Percentiles rank a stretch among this genome's conserved stretches.
Evolutionary conservation across 2,113 vertebrate species (phyloP).

Genomic region (Stercorarius parasiticus): DNA sequence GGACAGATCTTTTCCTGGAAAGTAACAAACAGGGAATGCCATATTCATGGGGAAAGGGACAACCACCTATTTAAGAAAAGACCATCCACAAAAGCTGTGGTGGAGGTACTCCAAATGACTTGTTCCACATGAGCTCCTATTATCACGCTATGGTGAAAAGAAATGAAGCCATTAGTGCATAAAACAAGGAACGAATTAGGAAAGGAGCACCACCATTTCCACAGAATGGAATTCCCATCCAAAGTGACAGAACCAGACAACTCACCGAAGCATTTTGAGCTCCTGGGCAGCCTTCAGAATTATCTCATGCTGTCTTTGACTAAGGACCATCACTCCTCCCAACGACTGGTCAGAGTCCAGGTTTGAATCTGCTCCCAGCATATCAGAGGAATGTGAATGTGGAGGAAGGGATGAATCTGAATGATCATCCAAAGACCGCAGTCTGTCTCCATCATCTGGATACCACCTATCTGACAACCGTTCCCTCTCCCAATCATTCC

Average conservation of each 20-base stretch:
- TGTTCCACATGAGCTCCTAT: background rate
- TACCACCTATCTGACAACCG: conserved; percentile 78
- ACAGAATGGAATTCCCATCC: background rate
- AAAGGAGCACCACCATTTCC: background rate
- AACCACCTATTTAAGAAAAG: background rate
- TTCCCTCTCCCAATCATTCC: conserved; percentile 85
- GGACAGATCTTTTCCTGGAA: background rate
- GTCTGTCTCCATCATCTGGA: conserved; percentile 75
- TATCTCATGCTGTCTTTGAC: conserved; percentile 97
- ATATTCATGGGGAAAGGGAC: background rate
- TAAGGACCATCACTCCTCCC: conserved; percentile 91
- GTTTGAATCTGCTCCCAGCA: conserved; percentile 72
- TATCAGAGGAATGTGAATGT: conserved; percentile 75
- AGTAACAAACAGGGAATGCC: background rate
- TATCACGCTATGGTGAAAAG: background rate
- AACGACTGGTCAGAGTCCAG: conserved; percentile 75
- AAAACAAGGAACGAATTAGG: background rate
- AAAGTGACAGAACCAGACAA: conserved; percentile 29
- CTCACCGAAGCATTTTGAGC: conserved; percentile 95
- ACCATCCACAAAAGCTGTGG: background rate
- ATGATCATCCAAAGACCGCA: conserved; percentile 76
- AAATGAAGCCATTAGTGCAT: background rate
- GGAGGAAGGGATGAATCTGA: conserved; percentile 63
- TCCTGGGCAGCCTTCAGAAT: conserved; percentile 99
- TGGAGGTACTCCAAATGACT: background rate